Evolutionary conservation across 2,797 vertebrate species (phyloP).

Genomic region (Cyclura pinguis): DNA sequence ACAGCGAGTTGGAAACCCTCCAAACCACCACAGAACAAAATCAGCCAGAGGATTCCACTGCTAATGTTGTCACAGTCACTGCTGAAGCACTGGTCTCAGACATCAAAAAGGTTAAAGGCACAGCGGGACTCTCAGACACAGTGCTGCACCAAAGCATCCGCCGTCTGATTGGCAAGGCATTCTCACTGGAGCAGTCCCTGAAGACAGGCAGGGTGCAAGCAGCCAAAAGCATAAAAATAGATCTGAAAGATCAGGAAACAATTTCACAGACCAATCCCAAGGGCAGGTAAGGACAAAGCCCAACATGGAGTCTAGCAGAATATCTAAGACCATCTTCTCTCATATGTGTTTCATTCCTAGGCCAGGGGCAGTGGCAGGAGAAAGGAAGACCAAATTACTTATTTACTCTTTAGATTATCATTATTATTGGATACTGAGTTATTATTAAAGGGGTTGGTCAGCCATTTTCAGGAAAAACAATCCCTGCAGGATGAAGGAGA

Average conservation of each 20-base stretch:
- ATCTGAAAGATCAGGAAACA: accelerated
- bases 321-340: not conserved
- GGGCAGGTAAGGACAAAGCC: constrained; percentile 62
- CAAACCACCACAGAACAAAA: not conserved
- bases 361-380: not conserved
- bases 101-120: accelerated
- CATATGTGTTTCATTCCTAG: not conserved
- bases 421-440: not conserved
- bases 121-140: not conserved
- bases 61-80: accelerated
- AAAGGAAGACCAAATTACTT: not conserved
- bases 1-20: accelerated
- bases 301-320: accelerated
- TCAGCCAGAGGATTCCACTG: accelerated
- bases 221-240: accelerated
- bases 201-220: accelerated
- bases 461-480: not conserved
- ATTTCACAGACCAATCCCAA: accelerated
- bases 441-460: not conserved
- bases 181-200: constrained; percentile 39
- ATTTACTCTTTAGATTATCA: not conserved
- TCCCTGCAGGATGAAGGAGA: not conserved
- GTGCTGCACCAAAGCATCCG: constrained; percentile 25
- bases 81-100: accelerated
- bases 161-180: constrained; percentile 29